Base-by-base conservation (phyloP, 2,888 invertebrate genomes). In the Melanotus villosus region DNA sequence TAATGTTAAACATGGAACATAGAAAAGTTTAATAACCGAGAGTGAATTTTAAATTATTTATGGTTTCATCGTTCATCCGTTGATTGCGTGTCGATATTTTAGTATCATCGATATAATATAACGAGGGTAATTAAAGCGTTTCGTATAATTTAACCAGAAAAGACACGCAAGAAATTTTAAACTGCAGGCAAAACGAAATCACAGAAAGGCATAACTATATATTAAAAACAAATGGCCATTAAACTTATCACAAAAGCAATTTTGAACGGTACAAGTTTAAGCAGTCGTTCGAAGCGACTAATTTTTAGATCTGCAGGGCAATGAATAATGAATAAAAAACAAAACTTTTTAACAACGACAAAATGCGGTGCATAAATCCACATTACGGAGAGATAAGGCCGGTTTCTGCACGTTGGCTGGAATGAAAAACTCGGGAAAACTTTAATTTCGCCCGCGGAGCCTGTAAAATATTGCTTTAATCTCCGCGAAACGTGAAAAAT, bases 381-480 rank as follows among this genome's bases (percentile, higher is more conserved):
- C 77, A 79, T 81, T 80, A 80, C 74, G 63, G 36, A 68, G 79
- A 83, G 83, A 84, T 83, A 83, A 83, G 83, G 83, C 77, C 80
- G 73, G 81, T 82, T 82, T 82, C 83, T 82, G 81, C 81, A 82
- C 82, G 81, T 82, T 78, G 78, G 77, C 74, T 60, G 72, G 76
- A 72, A 76, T 73, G 76, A 76, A 80, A 78, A 78, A 77, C 77
- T 77, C 78, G 76, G 80, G 79, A 81, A 83, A 84, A 84, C 83
- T 84, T 84, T 84, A 83, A 84, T 84, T 84, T 84, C 72, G 73
- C 76, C 66, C 69, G 76, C 75, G 76, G 72, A 75, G 73, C 76
- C 73, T 76, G 82, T 84, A 82, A 84, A 84, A 84, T 84, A 84
- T 84, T 82, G 83, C 84, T 84, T 84, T 84, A 84, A 84, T 84